Evolutionary conservation across 2,113 vertebrate genomes (phyloP), one percentile per base, ranked within the genome.

Genomic region (Cyprinus carpio): DNA sequence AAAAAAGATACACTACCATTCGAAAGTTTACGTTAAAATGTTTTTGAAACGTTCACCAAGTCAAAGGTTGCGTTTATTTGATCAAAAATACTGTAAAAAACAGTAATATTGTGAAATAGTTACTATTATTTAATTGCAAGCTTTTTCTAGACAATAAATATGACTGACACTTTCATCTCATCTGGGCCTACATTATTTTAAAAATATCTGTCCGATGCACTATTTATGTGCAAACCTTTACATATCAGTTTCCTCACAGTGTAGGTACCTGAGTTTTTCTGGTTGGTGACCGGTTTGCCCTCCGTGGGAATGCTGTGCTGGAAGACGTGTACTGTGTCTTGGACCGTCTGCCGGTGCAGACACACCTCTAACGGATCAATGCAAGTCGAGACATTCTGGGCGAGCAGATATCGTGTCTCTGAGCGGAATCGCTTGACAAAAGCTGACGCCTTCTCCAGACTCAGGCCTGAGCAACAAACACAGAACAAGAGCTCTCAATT

Each of bases 221-320:
- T 2, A 64, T 64, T 64, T 7, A 71, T 13, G 1, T 37, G 6
- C 7, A 13, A n/a, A 46, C 15, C 40, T 18, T 67, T 15, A n/a
- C 65, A 29, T 56, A 8, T 49, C 46, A 49, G 3, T 49, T 49
- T 49, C 10, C 11, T 13, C 46, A 3, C 51, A 76, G 46, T 64
- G n/a, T 7, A 20, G 67, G 1, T 91, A 99, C 98, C 98, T 89
- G 98, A 97, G 93, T 93, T 97, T 92, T 99, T 99, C 94, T 99
- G 98, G 94, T 99, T 99, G 93, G 97, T 98, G 92, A 99, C 89
- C 0, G 98, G 98, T 85, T 99, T 99, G 87, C 98, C 98, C 90
- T 99, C 98, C 54, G 94, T 95, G 12, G 97, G 96, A 81, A 99
- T 96, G 1, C 93, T 93, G 82, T 99, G 97, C 91, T 99, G 96